Evolutionary conservation across 2,113 vertebrate species (phyloP).

Genomic region (Thermophis baileyi): DNA sequence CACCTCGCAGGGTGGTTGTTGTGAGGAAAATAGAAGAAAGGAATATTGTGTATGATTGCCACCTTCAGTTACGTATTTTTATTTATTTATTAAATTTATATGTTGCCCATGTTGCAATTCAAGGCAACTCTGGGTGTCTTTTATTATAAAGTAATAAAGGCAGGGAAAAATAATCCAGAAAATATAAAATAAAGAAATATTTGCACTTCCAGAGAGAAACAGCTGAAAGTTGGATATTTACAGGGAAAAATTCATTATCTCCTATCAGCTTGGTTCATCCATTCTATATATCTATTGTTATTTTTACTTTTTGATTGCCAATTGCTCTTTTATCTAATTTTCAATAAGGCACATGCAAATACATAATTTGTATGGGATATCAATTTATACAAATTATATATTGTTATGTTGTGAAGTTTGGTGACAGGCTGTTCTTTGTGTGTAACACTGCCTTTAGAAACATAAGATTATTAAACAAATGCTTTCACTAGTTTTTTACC

Average conservation of each 20-base stretch:
- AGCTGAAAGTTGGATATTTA: neutral
- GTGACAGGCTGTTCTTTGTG: neutral
- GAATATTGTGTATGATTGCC: neutral
- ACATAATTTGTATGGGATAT: neutral
- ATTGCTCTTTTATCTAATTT: neutral
- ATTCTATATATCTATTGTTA: neutral
- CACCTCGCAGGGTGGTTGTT: neutral
- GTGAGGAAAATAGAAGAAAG: neutral
- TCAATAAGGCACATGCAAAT: neutral
- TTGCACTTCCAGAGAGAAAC: neutral
- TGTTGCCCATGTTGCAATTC: neutral
- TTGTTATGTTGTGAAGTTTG: neutral
- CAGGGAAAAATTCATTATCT: neutral
- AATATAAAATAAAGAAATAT: neutral
- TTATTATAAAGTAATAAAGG: neutral
- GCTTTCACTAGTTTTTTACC: neutral
- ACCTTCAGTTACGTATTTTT: neutral
- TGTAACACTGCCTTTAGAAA: neutral
- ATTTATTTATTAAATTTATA: neutral
- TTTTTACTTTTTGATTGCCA: neutral
- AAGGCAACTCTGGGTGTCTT: neutral
- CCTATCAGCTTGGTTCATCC: neutral
- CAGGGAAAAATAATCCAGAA: neutral
- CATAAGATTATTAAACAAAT: neutral
- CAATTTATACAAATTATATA: neutral